Evolutionary conservation across 2,797 vertebrate species (phyloP).

Genomic region (Cyprinodon diabolis): DNA sequence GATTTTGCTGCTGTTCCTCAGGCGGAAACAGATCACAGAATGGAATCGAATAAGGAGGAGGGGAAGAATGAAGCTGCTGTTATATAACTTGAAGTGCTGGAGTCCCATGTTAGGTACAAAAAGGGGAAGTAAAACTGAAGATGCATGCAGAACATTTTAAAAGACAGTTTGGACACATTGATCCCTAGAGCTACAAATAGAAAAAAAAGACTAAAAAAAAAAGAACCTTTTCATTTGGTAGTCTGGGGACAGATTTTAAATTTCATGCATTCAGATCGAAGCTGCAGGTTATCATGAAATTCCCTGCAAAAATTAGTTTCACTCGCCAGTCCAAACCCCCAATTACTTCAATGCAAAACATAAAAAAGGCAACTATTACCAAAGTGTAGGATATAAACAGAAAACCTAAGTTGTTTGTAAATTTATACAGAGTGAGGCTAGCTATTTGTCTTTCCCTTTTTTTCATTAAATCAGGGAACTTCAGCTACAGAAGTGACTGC

Average conservation of each 20-base stretch:
- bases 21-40: conserved; percentile 12
- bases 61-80: conserved; percentile 38
- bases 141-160: conserved; percentile 7
- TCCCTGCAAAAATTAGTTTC: background rate
- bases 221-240: background rate
- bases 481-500: background rate
- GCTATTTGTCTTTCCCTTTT: background rate
- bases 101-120: conserved; percentile 26
- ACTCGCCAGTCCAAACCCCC: background rate
- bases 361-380: background rate
- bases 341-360: background rate
- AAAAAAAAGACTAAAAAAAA: background rate
- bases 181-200: background rate
- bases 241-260: background rate
- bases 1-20: background rate
- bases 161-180: conserved; percentile 24
- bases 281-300: background rate
- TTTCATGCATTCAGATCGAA: background rate
- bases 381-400: too few relatives aligned
- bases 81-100: conserved; percentile 26
- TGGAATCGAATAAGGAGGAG: conserved; percentile 14
- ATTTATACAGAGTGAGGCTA: background rate
- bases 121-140: conserved; percentile 58
- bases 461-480: background rate
- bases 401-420: background rate